Conservation (phyloP, 2,113 vertebrate genomes). For the Gambusia holbrooki region DNA sequence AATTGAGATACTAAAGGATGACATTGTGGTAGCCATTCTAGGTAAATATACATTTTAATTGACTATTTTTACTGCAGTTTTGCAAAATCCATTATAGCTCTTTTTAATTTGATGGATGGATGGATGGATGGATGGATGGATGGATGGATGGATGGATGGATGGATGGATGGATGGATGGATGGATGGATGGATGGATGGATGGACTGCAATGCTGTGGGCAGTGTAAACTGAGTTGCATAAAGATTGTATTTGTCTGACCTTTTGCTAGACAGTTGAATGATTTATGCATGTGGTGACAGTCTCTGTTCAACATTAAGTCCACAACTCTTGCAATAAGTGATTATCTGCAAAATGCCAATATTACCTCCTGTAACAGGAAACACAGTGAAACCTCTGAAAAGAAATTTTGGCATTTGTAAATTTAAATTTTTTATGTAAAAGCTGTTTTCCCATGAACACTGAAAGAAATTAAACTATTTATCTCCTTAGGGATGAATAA, state of each 20-base stretch:
- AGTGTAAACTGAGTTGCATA: neutral
- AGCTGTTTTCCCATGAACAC: too few species aligned
- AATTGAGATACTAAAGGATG: constrained; percentile 97
- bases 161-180: neutral
- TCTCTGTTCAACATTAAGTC: constrained; percentile 7
- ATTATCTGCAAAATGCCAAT: constrained; percentile 28
- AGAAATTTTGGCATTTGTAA: neutral
- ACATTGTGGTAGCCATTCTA: constrained; percentile 97
- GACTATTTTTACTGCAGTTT: neutral
- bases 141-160: too few species aligned
- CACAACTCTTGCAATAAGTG: constrained; percentile 10
- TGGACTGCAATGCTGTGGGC: neutral
- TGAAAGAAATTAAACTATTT: neutral
- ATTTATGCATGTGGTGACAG: constrained; percentile 2
- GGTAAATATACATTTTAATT: constrained; percentile 82
- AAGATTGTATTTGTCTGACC: constrained; percentile 16
- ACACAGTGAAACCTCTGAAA: neutral
- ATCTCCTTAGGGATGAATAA: too few species aligned
- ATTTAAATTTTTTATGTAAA: neutral
- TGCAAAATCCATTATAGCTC: neutral
- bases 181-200: too few species aligned
- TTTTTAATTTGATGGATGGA: neutral
- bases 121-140: too few species aligned
- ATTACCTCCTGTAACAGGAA: constrained; percentile 3
- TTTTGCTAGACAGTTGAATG: constrained; percentile 22